Evolutionary conservation across 2,113 vertebrate genomes (phyloP), one percentile per base, ranked within the genome.

Genomic region (Jaculus jaculus): DNA sequence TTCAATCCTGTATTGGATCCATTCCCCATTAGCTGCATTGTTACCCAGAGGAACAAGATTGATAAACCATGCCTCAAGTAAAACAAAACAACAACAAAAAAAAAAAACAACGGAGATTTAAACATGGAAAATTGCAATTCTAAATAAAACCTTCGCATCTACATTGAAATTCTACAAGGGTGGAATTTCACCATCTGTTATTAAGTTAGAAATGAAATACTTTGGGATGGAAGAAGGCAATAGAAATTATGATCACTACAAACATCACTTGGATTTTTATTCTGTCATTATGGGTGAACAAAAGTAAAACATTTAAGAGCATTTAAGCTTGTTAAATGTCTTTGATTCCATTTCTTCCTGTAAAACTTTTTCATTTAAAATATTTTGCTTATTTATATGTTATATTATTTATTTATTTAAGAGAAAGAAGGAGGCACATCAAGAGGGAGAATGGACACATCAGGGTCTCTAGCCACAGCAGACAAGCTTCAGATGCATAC

Each of bases 151-250:
- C 47, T 84, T 77, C 84, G 20, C 47, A 32, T 1, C 34, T 79
- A 71, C 2, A 84, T 0, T 78, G 42, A 95, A 16, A 18, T 42
- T 72, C 54, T 32, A 86, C 15, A 92, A 42, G 4, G 1, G 47
- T 4, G 17, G 69, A 4, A 74, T 84, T 65, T 65, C 51, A 73
- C 95, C 18, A 23, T 61, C 23, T 39, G 47, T 83, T 79, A 42
- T 89, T 39, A 6, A 5, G 54, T 94, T 17, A 84, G 20, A 60
- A 4, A 26, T 61, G 9, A 6, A 88, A 74, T 75, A 11, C 4
- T 65, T 95, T 95, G 20, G 23, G 7, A 63, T 84, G 15, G 21
- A 87, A 42, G 13, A 91, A 92, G 73, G 42, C 26, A 17, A 77
- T 15, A 81, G 60, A 28, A 13, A 84, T 68, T 7, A 17, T 61